Base-by-base conservation (phyloP, 2,113 vertebrate species). In the Neofelis nebulosa region DNA sequence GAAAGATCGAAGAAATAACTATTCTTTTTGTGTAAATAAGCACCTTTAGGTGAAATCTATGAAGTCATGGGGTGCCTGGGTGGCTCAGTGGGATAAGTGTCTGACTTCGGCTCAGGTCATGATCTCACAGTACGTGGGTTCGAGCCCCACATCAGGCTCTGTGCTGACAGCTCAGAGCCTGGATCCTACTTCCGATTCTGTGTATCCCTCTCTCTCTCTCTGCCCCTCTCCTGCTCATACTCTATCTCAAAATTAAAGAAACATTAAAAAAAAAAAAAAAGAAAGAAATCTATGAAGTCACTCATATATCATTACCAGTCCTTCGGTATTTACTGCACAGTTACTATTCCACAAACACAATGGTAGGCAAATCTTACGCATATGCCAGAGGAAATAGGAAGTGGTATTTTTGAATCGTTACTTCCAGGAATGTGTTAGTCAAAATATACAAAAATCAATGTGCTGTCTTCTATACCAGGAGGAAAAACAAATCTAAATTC, bases 401-500 rank as follows among this genome's bases (percentile, higher is more conserved):
- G 85, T 88, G 71, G 27, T 89, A 84, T 94, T 76, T 90, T 85
- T 91, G 5, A 96, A 69, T 81, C 9, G 2, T 83, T 95, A 86
- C 15, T 25, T 89, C 15, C 55, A 94, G 14, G 93, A 89, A 95
- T 83, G 33, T 89, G 55, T 95, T 92, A 95, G 38, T 80, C 38
- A 89, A 97, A 96, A 84, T 87, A 97, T 19, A 29, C 12, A 95
- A 48, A 89, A 48, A 89, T 68, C n/a, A 89, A 69, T 33, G 3
- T 57, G 69, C 2, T 79, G 2, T 71, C 33, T 76, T 57, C 9
- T 31, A 31, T 69, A 93, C 65, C 1, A 92, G n/a, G n/a, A 95
- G 27, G 57, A 95, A 97, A 89, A 95, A 14, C 71, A 91, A 95
- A 90, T 92, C 50, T 91, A 94, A 94, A 91, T 63, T 92, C 8